Percentiles rank a stretch among this genome's conserved stretches.
phyloP scores from a whole-genome alignment of 2,888 invertebrate species.

The Hipparchia sbordonii region DNA sequence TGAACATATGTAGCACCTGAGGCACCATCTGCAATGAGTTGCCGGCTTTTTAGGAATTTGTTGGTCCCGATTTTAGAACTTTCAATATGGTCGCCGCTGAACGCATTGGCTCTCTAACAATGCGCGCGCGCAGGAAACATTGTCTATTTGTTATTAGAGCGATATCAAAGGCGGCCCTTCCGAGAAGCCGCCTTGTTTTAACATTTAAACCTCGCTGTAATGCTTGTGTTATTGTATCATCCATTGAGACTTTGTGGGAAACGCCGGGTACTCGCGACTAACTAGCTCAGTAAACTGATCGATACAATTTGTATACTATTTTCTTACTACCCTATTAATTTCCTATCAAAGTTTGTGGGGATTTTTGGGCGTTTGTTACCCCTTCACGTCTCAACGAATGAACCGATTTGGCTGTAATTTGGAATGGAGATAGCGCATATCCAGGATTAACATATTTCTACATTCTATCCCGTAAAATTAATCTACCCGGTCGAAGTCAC shows the following conservation, averaged over 20 bases:
- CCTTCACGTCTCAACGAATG: too few relatives aligned
- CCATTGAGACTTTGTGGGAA: slow-evolving; percentile 28
- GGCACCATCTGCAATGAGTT: too few relatives aligned
- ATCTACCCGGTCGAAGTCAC: too few relatives aligned
- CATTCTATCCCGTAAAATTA: too few relatives aligned
- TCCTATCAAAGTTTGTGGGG: too few relatives aligned
- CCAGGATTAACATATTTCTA: too few relatives aligned
- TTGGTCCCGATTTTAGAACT: not conserved
- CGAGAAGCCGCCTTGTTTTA: slow-evolving; percentile 50
- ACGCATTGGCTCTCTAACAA: slow-evolving; percentile 34
- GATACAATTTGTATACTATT: not conserved
- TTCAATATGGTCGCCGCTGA: not conserved
- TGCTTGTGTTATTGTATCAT: slow-evolving; percentile 38
- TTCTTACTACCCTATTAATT: too few relatives aligned
- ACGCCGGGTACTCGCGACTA: not conserved
- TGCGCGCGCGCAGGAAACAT: slow-evolving; percentile 39
- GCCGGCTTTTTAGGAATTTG: too few relatives aligned
- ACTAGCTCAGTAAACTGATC: not conserved
- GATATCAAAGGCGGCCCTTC: slow-evolving; percentile 57
- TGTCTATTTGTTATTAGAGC: slow-evolving; percentile 58
- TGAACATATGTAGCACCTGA: too few relatives aligned
- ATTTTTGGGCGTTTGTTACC: too few relatives aligned
- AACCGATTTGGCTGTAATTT: too few relatives aligned
- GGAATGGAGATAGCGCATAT: too few relatives aligned
- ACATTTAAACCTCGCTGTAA: slow-evolving; percentile 37